Base-by-base conservation (phyloP, 1,140 invertebrate species). In the Formica exsecta region DNA sequence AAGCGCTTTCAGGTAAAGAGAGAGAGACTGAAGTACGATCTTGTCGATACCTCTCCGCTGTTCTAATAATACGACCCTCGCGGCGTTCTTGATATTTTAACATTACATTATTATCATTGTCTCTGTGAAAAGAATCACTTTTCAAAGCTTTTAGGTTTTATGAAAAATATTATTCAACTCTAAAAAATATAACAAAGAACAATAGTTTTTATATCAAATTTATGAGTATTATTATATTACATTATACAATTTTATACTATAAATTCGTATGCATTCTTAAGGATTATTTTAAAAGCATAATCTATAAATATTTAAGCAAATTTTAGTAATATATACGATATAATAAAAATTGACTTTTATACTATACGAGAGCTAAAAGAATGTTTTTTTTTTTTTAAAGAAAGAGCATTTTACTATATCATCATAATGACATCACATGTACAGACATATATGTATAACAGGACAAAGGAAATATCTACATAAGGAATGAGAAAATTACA, bases 301-400 rank as follows among this genome's bases (percentile, higher is more conserved):
- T 13, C 5, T 61, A 29, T 61, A 59, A 41, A 74, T 41, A 41
- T 75, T 75, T 61, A 75, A 29, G 29, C 19, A 76, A 41, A 62
- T 4, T 41, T 74, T 36, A 38, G 3, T 74, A 22, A 62, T 19
- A 19, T 51, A 6, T 0, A n/a, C 2, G 51, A 73, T 57, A 19
- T 74, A 11, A 13, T 76, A 44, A 44, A n/a, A 41, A 61, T 29
- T 6, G 4, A 13, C 19, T 64, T 76, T 64, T 64, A 62, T 29
- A 61, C 7, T 66, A 48, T 44, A 64, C 3, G 4, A 25, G 4
- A 29, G 1, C 4, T 51, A 19, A 2, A 22, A 22, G 22, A 44
- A 61, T 41, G 59, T 38, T 75, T 41, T 41, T 77, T 75, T 41
- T 77, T 51, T 66, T 38, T 7, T 66, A 8, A 54, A 29, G 13